Percentiles rank a stretch among this genome's conserved stretches.
Evolutionary conservation across 2,888 invertebrate genomes (phyloP).

Genomic region (Morpho achilles): DNA sequence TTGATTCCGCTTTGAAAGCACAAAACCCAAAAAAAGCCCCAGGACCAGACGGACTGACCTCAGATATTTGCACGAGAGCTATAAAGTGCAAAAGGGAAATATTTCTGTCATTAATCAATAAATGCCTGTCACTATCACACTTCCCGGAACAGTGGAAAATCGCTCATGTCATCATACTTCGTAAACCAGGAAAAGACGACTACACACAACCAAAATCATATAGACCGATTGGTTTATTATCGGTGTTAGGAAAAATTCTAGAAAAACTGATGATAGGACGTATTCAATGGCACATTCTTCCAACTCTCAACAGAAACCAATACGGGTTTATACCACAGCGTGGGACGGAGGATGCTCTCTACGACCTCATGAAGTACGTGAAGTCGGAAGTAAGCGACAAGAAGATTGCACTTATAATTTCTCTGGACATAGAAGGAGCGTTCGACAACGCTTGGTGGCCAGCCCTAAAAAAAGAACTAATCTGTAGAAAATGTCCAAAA

Average conservation of each 20-base stretch:
- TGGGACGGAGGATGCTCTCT: slow-evolving; percentile 4
- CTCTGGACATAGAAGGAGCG: not conserved
- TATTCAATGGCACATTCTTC: slow-evolving; percentile 19
- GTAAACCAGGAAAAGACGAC: slow-evolving; percentile 27
- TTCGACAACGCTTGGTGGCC: too few species aligned
- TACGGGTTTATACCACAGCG: slow-evolving; percentile 28
- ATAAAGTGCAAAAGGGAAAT: slow-evolving; percentile 11
- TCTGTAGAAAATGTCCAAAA: too few species aligned
- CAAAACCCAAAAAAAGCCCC: slow-evolving; percentile 28
- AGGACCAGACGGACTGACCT: slow-evolving; percentile 29
- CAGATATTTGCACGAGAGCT: slow-evolving; percentile 29
- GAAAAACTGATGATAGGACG: slow-evolving; percentile 22
- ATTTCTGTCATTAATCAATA: slow-evolving; percentile 25
- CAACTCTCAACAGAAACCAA: slow-evolving; percentile 16
- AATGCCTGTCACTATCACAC: slow-evolving; percentile 21
- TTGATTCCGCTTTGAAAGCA: slow-evolving; percentile 7
- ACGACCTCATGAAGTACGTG: slow-evolving; percentile 10
- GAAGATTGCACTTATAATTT: slow-evolving; percentile 4
- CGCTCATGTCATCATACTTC: slow-evolving; percentile 23
- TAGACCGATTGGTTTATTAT: slow-evolving; percentile 29
- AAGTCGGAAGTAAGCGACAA: slow-evolving; percentile 10
- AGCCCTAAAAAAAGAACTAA: too few species aligned
- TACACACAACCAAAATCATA: slow-evolving; percentile 28
- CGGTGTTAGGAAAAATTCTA: slow-evolving; percentile 22
- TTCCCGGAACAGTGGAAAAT: slow-evolving; percentile 29